phyloP scores from a whole-genome alignment of 2,113 vertebrate genomes.

The Antennarius striatus region DNA sequence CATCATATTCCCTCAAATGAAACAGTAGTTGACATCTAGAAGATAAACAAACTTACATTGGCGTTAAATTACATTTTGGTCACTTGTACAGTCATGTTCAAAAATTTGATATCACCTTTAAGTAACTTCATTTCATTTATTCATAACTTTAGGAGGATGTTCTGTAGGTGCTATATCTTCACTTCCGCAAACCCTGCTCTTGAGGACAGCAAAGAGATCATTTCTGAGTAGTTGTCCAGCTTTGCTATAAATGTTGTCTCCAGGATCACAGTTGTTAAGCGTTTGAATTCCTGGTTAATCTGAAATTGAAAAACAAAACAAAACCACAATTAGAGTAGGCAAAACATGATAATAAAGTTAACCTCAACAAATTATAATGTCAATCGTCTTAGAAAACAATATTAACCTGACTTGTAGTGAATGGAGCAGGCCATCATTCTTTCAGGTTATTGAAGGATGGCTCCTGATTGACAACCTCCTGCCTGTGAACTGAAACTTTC shows the following conservation, averaged over 20 bases:
- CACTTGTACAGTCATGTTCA: too few relatives aligned
- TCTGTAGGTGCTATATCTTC: background rate
- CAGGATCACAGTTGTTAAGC: too few relatives aligned
- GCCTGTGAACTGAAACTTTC: constrained; percentile 11
- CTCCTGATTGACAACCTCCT: constrained; percentile 12
- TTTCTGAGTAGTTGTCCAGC: background rate
- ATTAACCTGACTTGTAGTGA: background rate
- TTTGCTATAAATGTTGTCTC: constrained; percentile 1
- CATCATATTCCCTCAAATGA: too few relatives aligned
- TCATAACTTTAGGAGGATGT: background rate
- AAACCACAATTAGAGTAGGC: background rate
- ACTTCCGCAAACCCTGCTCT: background rate
- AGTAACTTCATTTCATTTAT: too few relatives aligned
- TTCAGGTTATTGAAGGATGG: background rate
- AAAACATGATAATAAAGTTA: too few relatives aligned
- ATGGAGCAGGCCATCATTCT: constrained; percentile 21
- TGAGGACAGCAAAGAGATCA: background rate
- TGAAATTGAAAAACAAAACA: background rate
- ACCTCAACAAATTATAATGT: too few relatives aligned
- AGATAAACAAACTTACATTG: too few relatives aligned
- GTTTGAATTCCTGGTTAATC: constrained; percentile 41
- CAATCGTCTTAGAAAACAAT: too few relatives aligned
- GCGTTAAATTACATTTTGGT: too few relatives aligned
- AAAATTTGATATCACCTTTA: too few relatives aligned
- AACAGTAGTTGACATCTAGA: too few relatives aligned